Conservation (phyloP, 1,140 invertebrate species). For the Drosophila ambigua region DNA sequence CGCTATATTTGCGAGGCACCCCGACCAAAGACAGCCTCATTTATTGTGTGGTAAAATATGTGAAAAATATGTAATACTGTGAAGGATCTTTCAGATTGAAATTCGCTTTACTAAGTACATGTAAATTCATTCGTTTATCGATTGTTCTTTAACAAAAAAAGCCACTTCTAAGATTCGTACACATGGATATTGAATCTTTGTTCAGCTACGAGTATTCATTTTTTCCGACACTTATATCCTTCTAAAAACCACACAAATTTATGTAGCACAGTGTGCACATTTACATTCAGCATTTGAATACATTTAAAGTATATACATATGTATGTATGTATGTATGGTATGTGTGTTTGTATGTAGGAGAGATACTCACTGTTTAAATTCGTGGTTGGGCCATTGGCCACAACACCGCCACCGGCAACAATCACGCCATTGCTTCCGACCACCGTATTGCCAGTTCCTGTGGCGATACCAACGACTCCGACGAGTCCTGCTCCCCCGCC, state of each 20-base stretch:
- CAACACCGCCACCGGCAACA: conserved; percentile 73
- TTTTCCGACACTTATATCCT: not conserved
- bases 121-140: no score
- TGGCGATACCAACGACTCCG: conserved; percentile 30
- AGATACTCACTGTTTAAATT: conserved; percentile 78
- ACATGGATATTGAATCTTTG: no score
- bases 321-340: not conserved
- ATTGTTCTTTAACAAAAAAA: no score
- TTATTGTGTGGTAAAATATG: conserved; percentile 39
- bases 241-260: not conserved
- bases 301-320: conserved; percentile 11
- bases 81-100: no score
- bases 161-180: no score
- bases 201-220: no score
- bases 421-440: conserved; percentile 73
- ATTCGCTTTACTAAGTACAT: no score
- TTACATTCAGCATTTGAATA: no score
- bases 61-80: no score
- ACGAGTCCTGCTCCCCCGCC: conserved; percentile 23
- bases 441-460: conserved; percentile 61
- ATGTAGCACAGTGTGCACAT: conserved; percentile 2
- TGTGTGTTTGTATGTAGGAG: not conserved
- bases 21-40: conserved; percentile 85
- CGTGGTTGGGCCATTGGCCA: conserved; percentile 71
- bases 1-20: conserved; percentile 85